Conservation (phyloP, 2,113 vertebrate genomes). For the Scartelaos histophorus region DNA sequence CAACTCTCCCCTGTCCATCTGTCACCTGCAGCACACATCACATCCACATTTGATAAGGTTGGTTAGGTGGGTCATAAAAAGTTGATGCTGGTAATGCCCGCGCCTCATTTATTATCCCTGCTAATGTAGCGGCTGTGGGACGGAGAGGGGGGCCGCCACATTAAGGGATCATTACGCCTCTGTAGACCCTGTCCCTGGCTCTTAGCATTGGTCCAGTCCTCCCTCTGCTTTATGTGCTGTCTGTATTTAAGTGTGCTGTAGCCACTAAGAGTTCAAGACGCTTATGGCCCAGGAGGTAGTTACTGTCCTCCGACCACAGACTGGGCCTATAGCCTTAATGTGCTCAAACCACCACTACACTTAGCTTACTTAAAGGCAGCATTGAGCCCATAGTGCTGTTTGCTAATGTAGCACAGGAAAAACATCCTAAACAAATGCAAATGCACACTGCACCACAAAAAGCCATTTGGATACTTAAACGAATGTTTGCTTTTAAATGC, state of each 20-base stretch:
- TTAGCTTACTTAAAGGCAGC: slow-evolving; percentile 34
- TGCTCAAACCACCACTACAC: slow-evolving; percentile 40
- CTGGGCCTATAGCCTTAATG: slow-evolving; percentile 56
- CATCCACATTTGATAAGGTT: slow-evolving; percentile 76
- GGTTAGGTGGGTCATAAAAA: slow-evolving; percentile 76
- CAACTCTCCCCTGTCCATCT: slow-evolving; percentile 49
- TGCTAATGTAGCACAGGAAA: background rate
- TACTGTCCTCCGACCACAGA: slow-evolving; percentile 67
- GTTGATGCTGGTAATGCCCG: slow-evolving; percentile 67
- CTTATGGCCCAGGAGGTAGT: slow-evolving; percentile 69
- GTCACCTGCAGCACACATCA: slow-evolving; percentile 65
- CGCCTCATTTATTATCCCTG: slow-evolving; percentile 75
- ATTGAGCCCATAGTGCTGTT: background rate
- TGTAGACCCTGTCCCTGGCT: slow-evolving; percentile 63
- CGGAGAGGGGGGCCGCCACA: slow-evolving; percentile 59
- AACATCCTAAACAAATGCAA: slow-evolving; percentile 10
- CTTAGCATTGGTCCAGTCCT: slow-evolving; percentile 56
- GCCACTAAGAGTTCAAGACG: slow-evolving; percentile 68
- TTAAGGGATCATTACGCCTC: slow-evolving; percentile 75
- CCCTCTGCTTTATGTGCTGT: slow-evolving; percentile 67
- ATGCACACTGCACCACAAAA: background rate
- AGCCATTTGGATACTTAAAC: background rate
- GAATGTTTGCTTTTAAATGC: background rate
- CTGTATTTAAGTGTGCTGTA: slow-evolving; percentile 71
- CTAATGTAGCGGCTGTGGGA: slow-evolving; percentile 68